A percentile compares a stretch with the other conserved stretches of the same genome.
These are phyloP conservation scores for Macroramphosus scolopax DNA, from an alignment of 2,797 vertebrate genomes.

Conservation along the genomic window DNA sequence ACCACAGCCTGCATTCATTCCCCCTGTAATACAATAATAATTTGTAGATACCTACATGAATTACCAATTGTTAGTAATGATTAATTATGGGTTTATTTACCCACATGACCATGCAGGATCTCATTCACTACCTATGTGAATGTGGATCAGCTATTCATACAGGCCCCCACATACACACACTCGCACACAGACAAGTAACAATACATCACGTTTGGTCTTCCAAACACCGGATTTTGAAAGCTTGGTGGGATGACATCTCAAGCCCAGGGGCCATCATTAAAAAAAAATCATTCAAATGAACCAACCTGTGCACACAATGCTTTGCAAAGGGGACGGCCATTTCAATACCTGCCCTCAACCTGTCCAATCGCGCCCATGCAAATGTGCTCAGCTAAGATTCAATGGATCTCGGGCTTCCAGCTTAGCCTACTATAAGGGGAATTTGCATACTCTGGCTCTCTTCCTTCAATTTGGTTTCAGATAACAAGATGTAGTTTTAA, in stretches of 20 bases:
- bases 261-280: conserved; percentile 60
- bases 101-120: too few relatives aligned
- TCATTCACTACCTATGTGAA: conserved; percentile 23
- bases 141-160: too few relatives aligned
- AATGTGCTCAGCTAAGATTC: conserved; percentile 63
- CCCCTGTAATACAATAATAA: too few relatives aligned
- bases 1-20: too few relatives aligned
- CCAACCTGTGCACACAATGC: conserved; percentile 70
- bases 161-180: conserved; percentile 7
- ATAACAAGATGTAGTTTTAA: conserved; percentile 68
- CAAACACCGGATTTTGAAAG: conserved; percentile 43
- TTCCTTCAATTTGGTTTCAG: conserved; percentile 71
- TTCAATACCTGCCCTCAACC: conserved; percentile 65
- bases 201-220: conserved; percentile 27
- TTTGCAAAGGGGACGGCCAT: conserved; percentile 72
- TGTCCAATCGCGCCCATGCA: conserved; percentile 75
- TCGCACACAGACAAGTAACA: too few relatives aligned
- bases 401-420: conserved; percentile 61
- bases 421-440: conserved; percentile 35
- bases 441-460: conserved; percentile 71
- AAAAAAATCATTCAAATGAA: conserved; percentile 74
- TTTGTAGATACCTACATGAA: too few relatives aligned
- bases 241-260: conserved; percentile 47
- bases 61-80: too few relatives aligned
- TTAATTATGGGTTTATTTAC: too few relatives aligned